Base-by-base conservation (phyloP, 2,113 vertebrate species). In the Pangasianodon hypophthalmus region DNA sequence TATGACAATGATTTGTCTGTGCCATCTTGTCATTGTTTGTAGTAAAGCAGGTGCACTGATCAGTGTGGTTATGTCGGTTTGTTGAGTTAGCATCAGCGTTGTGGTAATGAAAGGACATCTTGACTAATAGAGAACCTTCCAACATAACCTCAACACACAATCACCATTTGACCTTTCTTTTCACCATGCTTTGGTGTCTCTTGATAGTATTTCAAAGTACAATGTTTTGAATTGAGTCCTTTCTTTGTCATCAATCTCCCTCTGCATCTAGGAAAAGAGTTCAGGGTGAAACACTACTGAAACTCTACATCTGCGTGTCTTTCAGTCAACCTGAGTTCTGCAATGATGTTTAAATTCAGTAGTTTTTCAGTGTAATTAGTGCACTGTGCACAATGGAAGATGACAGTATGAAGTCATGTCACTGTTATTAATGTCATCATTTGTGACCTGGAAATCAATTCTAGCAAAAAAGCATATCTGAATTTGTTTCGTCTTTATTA, bases 41-140 rank as follows among this genome's bases (percentile, higher is more conserved):
- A 88, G 91, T 58, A 58, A 90, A 90, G 92, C 93, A 94, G 93
- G 91, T 94, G 93, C 93, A 91, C 91, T 92, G 73, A 88, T 93
- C 93, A 95, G 92, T 92, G 93, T 88, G 46, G 67, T 89, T 90
- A 87, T 88, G 90, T 92, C n/a, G 29, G 60, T 21, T 58, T 93
- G 93, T 48, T 46, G 24, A 93, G 91, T 92, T 75, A 86, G 77
- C 84, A 90, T 92, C 94, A 94, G 94, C 92, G 93, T 87, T 88
- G 88, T 87, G 90, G n/a, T 41, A 50, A 29, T 50, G 46, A n/a
- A 80, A 80, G 77, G 26, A 11, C 48, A 54, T 54, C 50, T 54
- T n/a, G 50, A 60, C 21, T 80, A 62, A 86, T 62, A 46, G 71
- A 46, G 54, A 84, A 56, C 73, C 14, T 26, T 81, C 71, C 82